Evolutionary conservation across 2,888 invertebrate species (phyloP).

Genomic region (Quadroppia sp.): DNA sequence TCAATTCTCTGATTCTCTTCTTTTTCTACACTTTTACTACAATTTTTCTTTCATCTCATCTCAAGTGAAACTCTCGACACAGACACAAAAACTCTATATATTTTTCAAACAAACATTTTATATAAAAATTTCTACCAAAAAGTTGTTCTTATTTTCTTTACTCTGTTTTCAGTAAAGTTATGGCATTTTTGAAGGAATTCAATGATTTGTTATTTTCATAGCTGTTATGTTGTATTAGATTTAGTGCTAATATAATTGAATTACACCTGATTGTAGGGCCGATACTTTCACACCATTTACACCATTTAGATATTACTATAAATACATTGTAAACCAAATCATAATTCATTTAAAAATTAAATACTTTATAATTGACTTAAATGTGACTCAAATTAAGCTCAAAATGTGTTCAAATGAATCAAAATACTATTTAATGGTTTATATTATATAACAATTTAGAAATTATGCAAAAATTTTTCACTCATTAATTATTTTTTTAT

Average conservation of each 20-base stretch:
- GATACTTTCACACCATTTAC: constrained; percentile 31
- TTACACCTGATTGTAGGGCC: constrained; percentile 20
- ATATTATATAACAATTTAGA: not conserved
- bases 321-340: not conserved
- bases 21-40: not conserved
- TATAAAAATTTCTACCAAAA: no score
- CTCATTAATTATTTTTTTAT: not conserved
- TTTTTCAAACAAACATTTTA: not conserved
- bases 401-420: not conserved
- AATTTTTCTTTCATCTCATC: not conserved
- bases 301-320: constrained; percentile 8
- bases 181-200: not conserved
- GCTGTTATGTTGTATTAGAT: constrained; percentile 25
- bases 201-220: constrained; percentile 16
- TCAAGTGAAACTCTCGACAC: not conserved
- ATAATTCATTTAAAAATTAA: constrained; percentile 29
- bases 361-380: constrained; percentile 25
- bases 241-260: constrained; percentile 25
- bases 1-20: not conserved
- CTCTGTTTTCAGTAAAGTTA: not conserved
- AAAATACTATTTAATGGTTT: not conserved
- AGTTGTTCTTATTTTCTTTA: no score
- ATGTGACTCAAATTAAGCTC: constrained; percentile 14
- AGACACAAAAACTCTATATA: not conserved
- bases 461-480: not conserved